Conservation (phyloP, 1,140 invertebrate species). For the Bursaphelenchus mucronatus region DNA sequence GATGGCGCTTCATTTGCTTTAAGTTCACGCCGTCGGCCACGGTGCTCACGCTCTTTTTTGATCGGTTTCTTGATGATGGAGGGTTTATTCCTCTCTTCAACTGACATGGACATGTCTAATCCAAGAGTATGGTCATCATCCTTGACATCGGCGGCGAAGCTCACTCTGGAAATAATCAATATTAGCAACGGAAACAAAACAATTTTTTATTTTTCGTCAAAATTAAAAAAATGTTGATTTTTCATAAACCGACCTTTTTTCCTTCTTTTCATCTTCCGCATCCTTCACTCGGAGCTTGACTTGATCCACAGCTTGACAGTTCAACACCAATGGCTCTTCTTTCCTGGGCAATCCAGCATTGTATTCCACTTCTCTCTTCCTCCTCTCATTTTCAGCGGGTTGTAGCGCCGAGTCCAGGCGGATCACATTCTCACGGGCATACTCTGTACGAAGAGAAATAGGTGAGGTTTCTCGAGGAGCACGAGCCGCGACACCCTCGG, state of each 20-base stretch:
- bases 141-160: conserved; percentile 57
- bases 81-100: conserved; percentile 30
- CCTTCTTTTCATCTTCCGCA: conserved; percentile 36
- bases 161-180: conserved; percentile 45
- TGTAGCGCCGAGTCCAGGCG: conserved; percentile 30
- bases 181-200: not conserved
- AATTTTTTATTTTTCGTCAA: not conserved
- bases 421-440: conserved; percentile 42
- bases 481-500: conserved; percentile 39
- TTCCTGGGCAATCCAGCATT: no score
- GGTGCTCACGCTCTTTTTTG: conserved; percentile 56
- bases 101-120: conserved; percentile 45
- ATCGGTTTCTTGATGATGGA: conserved; percentile 60
- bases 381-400: not conserved
- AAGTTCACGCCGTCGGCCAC: conserved; percentile 42
- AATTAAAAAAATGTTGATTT: not conserved
- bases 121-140: conserved; percentile 49
- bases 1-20: conserved; percentile 54
- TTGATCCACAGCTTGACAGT: conserved; percentile 40
- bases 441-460: conserved; percentile 42
- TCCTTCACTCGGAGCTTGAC: conserved; percentile 33
- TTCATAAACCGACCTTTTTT: conserved; percentile 11
- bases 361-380: not conserved
- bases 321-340: conserved; percentile 14
- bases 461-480: conserved; percentile 39